phyloP scores from a whole-genome alignment of 2,797 vertebrate species.

The Acomys russatus region DNA sequence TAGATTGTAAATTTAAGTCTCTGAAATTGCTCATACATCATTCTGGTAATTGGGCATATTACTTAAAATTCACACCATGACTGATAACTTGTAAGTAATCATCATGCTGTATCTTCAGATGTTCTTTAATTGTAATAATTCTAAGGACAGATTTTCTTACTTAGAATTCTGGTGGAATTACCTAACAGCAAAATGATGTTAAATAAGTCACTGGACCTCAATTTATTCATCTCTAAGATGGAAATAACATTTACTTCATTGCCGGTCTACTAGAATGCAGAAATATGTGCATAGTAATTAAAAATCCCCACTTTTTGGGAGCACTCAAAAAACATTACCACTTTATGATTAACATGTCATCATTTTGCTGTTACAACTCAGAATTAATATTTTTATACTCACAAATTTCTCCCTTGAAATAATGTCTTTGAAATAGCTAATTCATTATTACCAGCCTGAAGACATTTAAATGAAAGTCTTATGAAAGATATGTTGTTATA shows the following conservation, averaged over 20 bases:
- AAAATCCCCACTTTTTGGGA: background rate
- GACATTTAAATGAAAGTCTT: background rate
- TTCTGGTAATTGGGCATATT: background rate
- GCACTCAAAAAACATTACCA: background rate
- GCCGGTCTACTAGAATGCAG: background rate
- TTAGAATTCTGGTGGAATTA: background rate
- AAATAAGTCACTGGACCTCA: background rate
- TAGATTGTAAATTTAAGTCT: background rate
- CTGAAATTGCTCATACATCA: background rate
- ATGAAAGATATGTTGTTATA: background rate
- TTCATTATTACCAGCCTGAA: background rate
- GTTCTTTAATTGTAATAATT: background rate
- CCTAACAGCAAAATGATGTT: background rate
- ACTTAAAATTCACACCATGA: background rate
- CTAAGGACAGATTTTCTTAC: background rate
- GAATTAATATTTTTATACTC: background rate
- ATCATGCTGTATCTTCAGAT: background rate
- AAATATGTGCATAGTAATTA: background rate
- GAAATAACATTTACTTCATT: background rate
- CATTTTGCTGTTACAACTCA: background rate
- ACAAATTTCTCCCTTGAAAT: background rate
- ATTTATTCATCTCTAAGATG: background rate
- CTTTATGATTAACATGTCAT: background rate
- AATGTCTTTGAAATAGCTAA: background rate
- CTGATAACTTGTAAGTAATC: background rate